Base-by-base conservation (phyloP, 1,140 invertebrate genomes). In the Drosophila simulans region DNA sequence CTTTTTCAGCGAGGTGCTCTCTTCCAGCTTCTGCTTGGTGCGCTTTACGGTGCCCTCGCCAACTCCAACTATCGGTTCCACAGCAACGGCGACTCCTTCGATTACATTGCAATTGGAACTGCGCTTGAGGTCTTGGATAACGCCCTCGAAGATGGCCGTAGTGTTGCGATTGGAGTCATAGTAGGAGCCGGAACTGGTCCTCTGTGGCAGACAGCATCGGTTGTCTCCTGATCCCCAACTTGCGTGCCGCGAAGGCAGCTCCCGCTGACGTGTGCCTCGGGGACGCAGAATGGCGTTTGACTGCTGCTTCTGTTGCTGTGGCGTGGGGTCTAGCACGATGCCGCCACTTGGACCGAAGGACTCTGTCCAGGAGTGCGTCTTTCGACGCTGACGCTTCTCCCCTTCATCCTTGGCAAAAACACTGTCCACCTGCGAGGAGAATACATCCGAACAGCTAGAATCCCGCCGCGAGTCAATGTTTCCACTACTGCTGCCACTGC, bases 181-280 rank as follows among this genome's bases (percentile, higher is more conserved):
- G 10, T 95, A 96, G 2, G 95, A 95, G 94, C 95, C 96, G 3
- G 95, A 96, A 90, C 95, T 96, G 66, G 96, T 96, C 34, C 95
- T 92, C 15, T 95, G 95, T 2, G 95, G 95, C 39, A 95, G 69
- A 3, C 94, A 94, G 5, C 94, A 94, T 25, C 94, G 92, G 59
- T 94, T 95, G 31, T 96, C 95, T 37, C 94, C 95, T 4, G 95
- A 96, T 51, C 96, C 96, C 96, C 96, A 97, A 25, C 96, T 97
- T 75, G 96, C 96, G 90, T 97, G 96, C 22, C 96, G 94, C n/a
- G 96, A 96, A 2, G 95, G 93, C 31, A 92, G 91, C 59, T 95
- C 95, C 17, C 92, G 91, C 57, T 91, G 92, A 39, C 95, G 78
- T 11, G 52, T 53, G 2, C 77, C 80, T 2, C 90, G 74, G 25